A percentile compares a stretch with the other conserved stretches of the same genome.
Evolutionary conservation across 2,113 vertebrate genomes (phyloP).

Genomic region (Pluvialis apricaria): DNA sequence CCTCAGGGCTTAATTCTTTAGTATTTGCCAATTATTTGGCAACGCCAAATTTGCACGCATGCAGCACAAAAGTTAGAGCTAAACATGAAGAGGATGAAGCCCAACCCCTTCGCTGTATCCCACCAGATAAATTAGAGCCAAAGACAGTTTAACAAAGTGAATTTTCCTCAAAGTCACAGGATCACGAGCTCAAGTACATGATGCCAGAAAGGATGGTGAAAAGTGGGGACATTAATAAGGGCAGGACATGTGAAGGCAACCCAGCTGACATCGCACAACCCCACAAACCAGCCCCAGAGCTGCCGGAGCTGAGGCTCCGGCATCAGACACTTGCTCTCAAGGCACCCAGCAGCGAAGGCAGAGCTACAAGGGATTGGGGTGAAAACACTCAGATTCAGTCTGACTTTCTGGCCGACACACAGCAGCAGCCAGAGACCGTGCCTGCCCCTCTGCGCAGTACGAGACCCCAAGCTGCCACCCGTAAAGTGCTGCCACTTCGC

Average conservation of each 20-base stretch:
- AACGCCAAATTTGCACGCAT: background rate
- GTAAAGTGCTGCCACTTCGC: background rate
- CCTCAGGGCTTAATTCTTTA: background rate
- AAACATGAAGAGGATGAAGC: background rate
- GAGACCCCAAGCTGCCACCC: background rate
- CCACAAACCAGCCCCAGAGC: fast-evolving
- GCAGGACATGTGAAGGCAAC: background rate
- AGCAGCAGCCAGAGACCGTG: background rate
- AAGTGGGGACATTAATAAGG: background rate
- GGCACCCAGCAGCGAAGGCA: background rate
- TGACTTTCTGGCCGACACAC: background rate
- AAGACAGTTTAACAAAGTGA: background rate
- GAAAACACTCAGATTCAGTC: background rate
- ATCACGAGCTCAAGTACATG: fast-evolving
- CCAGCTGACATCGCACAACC: background rate
- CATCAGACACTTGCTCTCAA: background rate
- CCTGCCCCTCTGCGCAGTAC: background rate
- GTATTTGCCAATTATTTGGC: background rate
- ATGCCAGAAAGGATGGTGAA: background rate
- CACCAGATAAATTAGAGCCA: background rate
- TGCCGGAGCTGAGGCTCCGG: fast-evolving
- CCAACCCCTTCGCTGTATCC: background rate
- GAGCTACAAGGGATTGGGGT: background rate
- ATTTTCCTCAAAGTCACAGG: background rate
- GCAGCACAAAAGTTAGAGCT: background rate